Evolutionary conservation across 2,797 vertebrate species (phyloP).

Genomic region (Amazonetta brasiliensis): DNA sequence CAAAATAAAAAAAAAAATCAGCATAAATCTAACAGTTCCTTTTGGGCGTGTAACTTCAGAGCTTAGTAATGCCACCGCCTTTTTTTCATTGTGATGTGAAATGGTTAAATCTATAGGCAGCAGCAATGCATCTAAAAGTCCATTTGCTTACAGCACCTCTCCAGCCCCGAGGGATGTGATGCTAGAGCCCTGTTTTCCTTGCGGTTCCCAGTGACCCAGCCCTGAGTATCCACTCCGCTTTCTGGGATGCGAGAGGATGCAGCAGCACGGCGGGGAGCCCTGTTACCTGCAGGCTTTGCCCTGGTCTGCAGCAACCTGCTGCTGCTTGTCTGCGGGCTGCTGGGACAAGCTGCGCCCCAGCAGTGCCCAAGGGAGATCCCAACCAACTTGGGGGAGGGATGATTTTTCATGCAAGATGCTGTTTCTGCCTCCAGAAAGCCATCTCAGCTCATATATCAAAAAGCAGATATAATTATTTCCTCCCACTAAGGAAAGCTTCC

Average conservation of each 20-base stretch:
- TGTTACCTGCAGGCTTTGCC: neutral
- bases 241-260: no score
- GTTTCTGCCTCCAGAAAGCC: constrained; percentile 24
- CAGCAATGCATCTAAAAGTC: neutral
- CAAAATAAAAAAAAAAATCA: neutral
- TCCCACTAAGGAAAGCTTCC: constrained; percentile 76
- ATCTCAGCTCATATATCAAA: constrained; percentile 74
- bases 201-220: accelerated
- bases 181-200: neutral
- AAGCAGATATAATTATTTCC: constrained; percentile 69
- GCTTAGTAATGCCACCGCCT: neutral
- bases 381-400: neutral
- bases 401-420: neutral
- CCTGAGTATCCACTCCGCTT: accelerated
- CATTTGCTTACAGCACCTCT: neutral
- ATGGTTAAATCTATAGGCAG: neutral
- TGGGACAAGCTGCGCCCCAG: neutral
- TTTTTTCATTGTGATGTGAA: neutral
- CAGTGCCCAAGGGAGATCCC: neutral
- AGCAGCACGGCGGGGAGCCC: accelerated
- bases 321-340: neutral
- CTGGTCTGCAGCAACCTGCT: neutral
- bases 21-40: neutral
- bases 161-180: neutral
- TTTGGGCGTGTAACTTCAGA: neutral